These are phyloP conservation scores for Myrmecophaga tridactyla DNA, from an alignment of 2,113 vertebrate genomes.

Conservation along the genomic window DNA sequence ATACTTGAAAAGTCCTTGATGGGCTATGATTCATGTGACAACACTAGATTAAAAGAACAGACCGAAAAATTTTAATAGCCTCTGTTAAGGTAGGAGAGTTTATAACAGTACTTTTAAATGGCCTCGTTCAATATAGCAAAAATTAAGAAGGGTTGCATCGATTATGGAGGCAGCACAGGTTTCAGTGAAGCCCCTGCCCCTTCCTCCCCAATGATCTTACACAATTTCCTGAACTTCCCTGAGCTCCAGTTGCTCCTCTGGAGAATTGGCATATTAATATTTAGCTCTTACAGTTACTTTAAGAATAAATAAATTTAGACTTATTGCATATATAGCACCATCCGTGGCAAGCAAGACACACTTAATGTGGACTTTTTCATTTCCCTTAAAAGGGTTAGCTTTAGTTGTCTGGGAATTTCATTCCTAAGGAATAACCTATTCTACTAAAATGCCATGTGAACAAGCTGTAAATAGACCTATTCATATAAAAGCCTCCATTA, in stretches of 20 bases:
- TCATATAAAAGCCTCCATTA: neutral
- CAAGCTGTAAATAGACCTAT: neutral
- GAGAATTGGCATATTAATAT: neutral
- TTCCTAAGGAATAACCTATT: neutral
- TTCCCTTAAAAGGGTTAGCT: neutral
- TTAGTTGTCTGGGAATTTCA: neutral
- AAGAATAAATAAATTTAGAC: constrained; percentile 25
- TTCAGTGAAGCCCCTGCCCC: neutral
- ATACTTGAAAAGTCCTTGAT: constrained; percentile 3
- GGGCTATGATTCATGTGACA: constrained; percentile 39
- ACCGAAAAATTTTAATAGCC: constrained; percentile 27
- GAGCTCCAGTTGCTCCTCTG: neutral
- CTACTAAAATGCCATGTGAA: neutral
- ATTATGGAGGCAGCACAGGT: neutral
- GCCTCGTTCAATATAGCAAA: neutral
- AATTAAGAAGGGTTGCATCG: neutral
- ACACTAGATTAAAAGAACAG: constrained; percentile 27
- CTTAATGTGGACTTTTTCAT: neutral
- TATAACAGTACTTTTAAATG: neutral
- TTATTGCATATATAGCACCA: neutral
- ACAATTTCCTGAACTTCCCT: neutral
- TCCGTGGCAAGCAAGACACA: neutral
- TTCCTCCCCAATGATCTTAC: neutral
- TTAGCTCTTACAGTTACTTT: neutral
- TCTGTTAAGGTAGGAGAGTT: neutral